Base-by-base conservation (phyloP, 2,113 vertebrate species). In the Microtus richardsoni region DNA sequence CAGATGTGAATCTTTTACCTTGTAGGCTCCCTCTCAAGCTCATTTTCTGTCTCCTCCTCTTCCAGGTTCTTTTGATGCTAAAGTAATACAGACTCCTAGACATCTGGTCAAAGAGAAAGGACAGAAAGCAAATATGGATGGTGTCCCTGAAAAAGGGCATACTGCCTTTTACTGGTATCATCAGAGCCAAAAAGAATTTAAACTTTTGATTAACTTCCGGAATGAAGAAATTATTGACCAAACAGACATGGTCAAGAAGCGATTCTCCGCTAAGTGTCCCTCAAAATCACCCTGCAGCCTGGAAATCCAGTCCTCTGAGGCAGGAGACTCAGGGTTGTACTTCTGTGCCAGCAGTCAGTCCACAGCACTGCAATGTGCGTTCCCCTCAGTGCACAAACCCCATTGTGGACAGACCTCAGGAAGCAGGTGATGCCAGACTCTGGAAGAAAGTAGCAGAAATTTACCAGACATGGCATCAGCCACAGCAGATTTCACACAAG, bases 151-250 rank as follows among this genome's bases (percentile, higher is more conserved):
- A 9, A 26, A 49, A 7, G 39, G 71, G 41, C 71, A 97, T 2
- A 2, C 2, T 94, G 82, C 1, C 28, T 77, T 64, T 64, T 64
- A 64, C 30, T 94, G 77, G 84, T 96, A 98, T 74, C 91, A 71
- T 16, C 60, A 88, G 54, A 92, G 30, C 6, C 88, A 83, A 36
- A 14, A 75, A 79, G 79, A 88, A 30, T 24, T 95, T 16, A 85
- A 60, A 58, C 36, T 96, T 68, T 75, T 96, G 4, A 70, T 78
- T 80, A 86, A 21, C 39, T 94, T 98, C 21, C 60, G n/a, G 49
- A 52, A 47, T 2, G 0, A 28, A 21, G 0, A 22, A 5, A 0
- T 64, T n/a, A 62, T 93, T 47, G 70, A 93, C 0, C 47, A 95
- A 90, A 92, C 28, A 0, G 62, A 91, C 7, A 11, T 44, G 36